Percentiles rank a stretch among this genome's conserved stretches.
phyloP scores from a whole-genome alignment of 2,113 vertebrate species.

The Buteo buteo region DNA sequence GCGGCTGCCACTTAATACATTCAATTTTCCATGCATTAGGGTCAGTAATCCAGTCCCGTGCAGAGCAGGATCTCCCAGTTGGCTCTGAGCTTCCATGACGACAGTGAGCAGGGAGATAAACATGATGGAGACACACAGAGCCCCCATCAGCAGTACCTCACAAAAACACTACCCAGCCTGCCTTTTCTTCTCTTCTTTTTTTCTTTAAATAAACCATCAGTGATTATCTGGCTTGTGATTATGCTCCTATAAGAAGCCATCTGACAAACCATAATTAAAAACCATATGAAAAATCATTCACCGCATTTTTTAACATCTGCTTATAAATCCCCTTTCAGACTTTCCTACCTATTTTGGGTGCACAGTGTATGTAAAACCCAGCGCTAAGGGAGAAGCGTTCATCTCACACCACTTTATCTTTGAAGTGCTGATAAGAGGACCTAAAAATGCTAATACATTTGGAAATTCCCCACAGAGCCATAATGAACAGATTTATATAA shows the following conservation, averaged over 20 bases:
- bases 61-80: constrained; percentile 47
- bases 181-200: neutral
- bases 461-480: constrained; percentile 53
- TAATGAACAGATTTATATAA: constrained; percentile 59
- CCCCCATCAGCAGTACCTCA: neutral
- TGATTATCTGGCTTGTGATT: constrained; percentile 14
- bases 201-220: neutral
- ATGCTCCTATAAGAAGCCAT: constrained; percentile 3
- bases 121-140: neutral
- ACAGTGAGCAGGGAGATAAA: constrained; percentile 38
- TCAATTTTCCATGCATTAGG: constrained; percentile 50
- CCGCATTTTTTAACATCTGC: constrained; percentile 6
- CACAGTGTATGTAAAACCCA: neutral
- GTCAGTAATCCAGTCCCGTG: constrained; percentile 51
- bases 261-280: constrained; percentile 49
- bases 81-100: constrained; percentile 53
- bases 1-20: constrained; percentile 29
- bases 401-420: constrained; percentile 50
- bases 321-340: constrained; percentile 19
- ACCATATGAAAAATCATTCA: neutral
- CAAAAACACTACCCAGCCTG: neutral
- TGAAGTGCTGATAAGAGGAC: constrained; percentile 53
- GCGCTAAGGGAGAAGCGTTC: neutral
- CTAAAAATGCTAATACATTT: constrained; percentile 52
- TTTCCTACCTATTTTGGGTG: constrained; percentile 14